Evolutionary conservation across 2,797 vertebrate species (phyloP).

Genomic region (Molossus molossus): DNA sequence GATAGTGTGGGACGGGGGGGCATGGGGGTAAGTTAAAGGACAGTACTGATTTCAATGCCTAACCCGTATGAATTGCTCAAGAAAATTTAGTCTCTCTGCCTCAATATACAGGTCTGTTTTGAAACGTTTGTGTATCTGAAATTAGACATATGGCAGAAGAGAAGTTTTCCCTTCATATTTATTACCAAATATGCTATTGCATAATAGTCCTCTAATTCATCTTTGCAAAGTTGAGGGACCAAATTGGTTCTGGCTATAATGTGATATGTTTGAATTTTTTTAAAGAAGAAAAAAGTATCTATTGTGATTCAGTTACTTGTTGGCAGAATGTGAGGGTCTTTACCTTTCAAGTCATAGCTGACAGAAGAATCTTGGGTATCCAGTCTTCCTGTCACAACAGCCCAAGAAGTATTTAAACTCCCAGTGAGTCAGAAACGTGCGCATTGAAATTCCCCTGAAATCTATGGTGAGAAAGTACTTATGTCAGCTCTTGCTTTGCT

Average conservation of each 20-base stretch:
- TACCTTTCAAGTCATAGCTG: slow-evolving; percentile 35
- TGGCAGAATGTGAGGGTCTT: not conserved
- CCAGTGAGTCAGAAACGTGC: slow-evolving; percentile 72
- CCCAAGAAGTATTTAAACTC: slow-evolving; percentile 24
- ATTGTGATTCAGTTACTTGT: slow-evolving; percentile 20
- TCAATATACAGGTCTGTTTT: not conserved
- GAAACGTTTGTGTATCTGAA: not conserved
- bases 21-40: not conserved
- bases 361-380: slow-evolving; percentile 58
- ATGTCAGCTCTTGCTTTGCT: slow-evolving; percentile 75
- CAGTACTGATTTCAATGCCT: not conserved
- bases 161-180: slow-evolving; percentile 14
- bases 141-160: not conserved
- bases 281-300: not conserved
- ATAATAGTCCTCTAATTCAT: not conserved
- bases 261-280: slow-evolving; percentile 3
- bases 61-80: not conserved
- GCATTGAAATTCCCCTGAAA: slow-evolving; percentile 71
- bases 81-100: not conserved
- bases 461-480: slow-evolving; percentile 53
- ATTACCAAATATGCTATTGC: not conserved
- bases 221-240: not conserved
- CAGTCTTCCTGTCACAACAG: slow-evolving; percentile 51
- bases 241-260: slow-evolving; percentile 16
- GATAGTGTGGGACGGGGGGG: not conserved